Evolutionary conservation across 2,888 invertebrate genomes (phyloP).

Genomic region (Suillia variegata): DNA sequence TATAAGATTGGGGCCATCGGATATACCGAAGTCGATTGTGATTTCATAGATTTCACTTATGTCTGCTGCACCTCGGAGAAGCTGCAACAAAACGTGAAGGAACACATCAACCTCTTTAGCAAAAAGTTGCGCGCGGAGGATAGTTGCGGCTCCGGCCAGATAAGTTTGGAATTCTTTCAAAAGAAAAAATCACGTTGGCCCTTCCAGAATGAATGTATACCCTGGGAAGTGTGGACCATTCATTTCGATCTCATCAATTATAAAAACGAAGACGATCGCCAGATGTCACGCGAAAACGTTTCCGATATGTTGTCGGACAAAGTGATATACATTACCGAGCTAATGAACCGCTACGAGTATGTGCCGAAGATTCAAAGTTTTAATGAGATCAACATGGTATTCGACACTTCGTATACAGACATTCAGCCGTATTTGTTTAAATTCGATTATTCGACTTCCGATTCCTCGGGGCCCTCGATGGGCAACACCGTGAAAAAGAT

Average conservation of each 20-base stretch:
- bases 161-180: constrained; percentile 94
- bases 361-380: constrained; percentile 94
- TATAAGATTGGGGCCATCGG: constrained; percentile 96
- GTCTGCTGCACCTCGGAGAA: constrained; percentile 89
- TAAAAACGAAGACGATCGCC: constrained; percentile 85
- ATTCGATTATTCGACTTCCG: constrained; percentile 81
- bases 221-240: constrained; percentile 99
- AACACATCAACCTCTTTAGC: constrained; percentile 79
- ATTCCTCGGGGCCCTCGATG: constrained; percentile 79
- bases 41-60: constrained; percentile 97
- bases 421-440: constrained; percentile 97
- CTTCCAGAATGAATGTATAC: constrained; percentile 88
- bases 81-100: constrained; percentile 74
- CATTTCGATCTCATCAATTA: constrained; percentile 86
- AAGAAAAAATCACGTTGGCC: constrained; percentile 89
- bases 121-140: constrained; percentile 77
- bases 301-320: constrained; percentile 90
- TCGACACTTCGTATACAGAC: constrained; percentile 90
- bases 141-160: constrained; percentile 78
- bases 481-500: constrained; percentile 89
- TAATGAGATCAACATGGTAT: constrained; percentile 89
- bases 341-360: constrained; percentile 95
- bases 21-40: constrained; percentile 95
- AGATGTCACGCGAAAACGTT: constrained; percentile 84
- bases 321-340: constrained; percentile 91